Percentiles rank a stretch among this genome's conserved stretches.
phyloP scores from a whole-genome alignment of 2,888 invertebrate genomes.

The Aspidiotus destructor region DNA sequence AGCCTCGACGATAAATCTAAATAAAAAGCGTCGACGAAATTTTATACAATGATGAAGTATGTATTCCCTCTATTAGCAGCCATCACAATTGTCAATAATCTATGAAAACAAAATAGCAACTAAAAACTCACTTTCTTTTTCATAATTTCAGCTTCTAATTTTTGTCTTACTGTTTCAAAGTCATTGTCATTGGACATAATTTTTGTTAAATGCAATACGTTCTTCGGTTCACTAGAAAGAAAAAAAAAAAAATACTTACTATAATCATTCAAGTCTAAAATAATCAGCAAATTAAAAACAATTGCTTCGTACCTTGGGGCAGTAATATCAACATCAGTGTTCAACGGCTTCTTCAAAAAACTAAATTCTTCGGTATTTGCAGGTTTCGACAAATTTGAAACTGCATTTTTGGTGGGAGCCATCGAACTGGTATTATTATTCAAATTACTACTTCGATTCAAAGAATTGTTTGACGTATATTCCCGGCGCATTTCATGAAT shows the following conservation, averaged over 20 bases:
- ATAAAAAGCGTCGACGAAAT: no score
- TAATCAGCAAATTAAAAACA: not conserved
- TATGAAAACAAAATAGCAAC: not conserved
- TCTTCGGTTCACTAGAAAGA: slow-evolving; percentile 14
- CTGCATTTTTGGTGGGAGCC: not conserved
- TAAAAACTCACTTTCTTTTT: slow-evolving; percentile 21
- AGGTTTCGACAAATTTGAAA: not conserved
- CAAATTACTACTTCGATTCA: not conserved
- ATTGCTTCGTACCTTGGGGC: not conserved
- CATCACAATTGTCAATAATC: not conserved
- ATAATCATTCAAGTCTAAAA: not conserved
- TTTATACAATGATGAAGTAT: no score
- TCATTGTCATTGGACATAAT: slow-evolving; percentile 7
- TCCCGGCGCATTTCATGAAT: slow-evolving; percentile 13
- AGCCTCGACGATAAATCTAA: no score
- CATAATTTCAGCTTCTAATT: slow-evolving; percentile 27
- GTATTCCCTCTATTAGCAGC: no score
- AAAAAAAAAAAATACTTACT: not conserved
- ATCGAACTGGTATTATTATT: not conserved
- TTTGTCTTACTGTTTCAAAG: slow-evolving; percentile 21
- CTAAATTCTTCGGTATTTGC: not conserved
- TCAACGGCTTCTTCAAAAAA: not conserved
- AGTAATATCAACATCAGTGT: not conserved
- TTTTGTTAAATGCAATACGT: slow-evolving; percentile 11
- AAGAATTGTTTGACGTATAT: not conserved